phyloP scores from a whole-genome alignment of 2,113 vertebrate genomes.

The Lepus americanus region DNA sequence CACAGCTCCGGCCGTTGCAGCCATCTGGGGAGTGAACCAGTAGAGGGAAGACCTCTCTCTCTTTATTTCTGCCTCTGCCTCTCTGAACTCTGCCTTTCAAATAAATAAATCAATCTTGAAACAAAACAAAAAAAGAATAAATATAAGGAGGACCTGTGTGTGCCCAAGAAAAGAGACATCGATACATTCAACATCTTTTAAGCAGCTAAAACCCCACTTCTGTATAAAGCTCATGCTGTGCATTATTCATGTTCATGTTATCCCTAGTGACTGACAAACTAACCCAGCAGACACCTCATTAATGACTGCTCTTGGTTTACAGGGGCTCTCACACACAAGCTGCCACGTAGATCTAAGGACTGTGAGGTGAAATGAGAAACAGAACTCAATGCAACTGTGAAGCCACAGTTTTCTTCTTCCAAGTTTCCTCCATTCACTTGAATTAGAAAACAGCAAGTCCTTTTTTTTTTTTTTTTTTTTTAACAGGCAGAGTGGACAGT shows the following conservation, averaged over 20 bases:
- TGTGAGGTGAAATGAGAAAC: conserved; percentile 52
- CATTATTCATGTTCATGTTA: background rate
- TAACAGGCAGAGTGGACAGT: no score
- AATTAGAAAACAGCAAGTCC: no score
- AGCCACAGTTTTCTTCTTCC: background rate
- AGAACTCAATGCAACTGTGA: conserved; percentile 48
- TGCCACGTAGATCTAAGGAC: background rate
- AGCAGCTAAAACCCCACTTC: conserved; percentile 48
- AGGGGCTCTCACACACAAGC: conserved; percentile 13
- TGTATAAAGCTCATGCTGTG: background rate
- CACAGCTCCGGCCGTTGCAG: no score
- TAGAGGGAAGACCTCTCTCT: no score
- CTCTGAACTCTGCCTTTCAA: no score
- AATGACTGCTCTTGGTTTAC: conserved; percentile 1
- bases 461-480: no score
- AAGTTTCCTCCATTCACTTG: no score
- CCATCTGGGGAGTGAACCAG: no score
- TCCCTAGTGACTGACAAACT: background rate
- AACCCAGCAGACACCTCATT: conserved; percentile 12
- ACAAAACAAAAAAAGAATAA: background rate
- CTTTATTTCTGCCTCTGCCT: no score
- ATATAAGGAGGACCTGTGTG: background rate
- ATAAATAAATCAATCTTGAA: no score
- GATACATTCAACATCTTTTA: conserved; percentile 49
- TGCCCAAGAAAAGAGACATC: background rate